Base-by-base conservation (phyloP, 64 coral and sea anemone genomes). In the Pocillopora verrucosa region DNA sequence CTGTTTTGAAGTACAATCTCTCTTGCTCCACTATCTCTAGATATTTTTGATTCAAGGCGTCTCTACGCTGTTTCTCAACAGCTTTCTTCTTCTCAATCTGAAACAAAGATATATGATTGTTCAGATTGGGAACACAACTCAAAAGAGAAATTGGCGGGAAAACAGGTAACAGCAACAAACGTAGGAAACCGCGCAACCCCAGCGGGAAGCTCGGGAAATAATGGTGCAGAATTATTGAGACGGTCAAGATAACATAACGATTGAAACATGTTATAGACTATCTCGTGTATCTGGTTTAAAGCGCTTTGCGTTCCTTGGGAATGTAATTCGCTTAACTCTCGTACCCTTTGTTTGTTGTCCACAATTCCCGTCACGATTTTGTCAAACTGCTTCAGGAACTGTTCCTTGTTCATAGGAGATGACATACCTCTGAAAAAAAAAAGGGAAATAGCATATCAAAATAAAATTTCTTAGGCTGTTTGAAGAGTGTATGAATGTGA, bases 321-420 rank as follows among this genome's bases (percentile, higher is more conserved):
- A 76, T 14, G 30, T 17, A 22, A 20, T 56, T 0, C 0, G 76
- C 10, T 78, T 73, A 11, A 0, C 58, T 3, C 10, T 26, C 77
- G 72, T 72, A 93, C 97, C 91, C 95, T 99, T 1, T 95, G 93
- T 84, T 99, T 99, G 64, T 99, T 99, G 24, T 90, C 89, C 37
- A 93, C 83, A 22, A 99, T 92, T 41, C 97, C 97, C 76, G 59
- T 95, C 24, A 99, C 93, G 58, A 99, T 99, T 57, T 90, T 91
- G 22, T 99, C 97, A 88, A 99, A 95, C 69, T 99, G 94, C 38
- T 95, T 93, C 11, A 99, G 85, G 88, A 99, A 99, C 59, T 99
- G 97, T 13, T 93, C 93, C 56, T 99, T 99, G 79, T 93, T 99
- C 7, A 93, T 59, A 0, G 86, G 75, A 61, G 97, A 99, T 34